These are phyloP conservation scores for Misgurnus mizolepis DNA, from an alignment of 2,113 vertebrate species.

Conservation along the genomic window DNA sequence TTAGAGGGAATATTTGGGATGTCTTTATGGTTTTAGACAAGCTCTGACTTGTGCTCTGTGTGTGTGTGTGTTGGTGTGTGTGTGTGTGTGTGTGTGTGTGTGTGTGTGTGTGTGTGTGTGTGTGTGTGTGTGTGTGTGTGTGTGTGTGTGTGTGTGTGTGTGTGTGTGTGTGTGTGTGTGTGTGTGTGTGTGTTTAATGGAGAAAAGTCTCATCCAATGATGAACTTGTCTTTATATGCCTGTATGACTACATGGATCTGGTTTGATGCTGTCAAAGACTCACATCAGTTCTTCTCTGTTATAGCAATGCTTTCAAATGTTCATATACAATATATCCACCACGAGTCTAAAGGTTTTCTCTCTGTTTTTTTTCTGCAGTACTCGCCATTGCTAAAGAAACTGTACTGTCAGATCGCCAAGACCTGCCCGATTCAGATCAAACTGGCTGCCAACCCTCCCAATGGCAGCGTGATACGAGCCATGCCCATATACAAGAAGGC, in stretches of 20 bases:
- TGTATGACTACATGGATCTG: not conserved
- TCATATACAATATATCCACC: not conserved
- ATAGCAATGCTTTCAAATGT: not conserved
- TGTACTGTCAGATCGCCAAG: slow-evolving; percentile 98
- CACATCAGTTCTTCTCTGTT: not conserved
- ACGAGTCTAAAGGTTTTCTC: not conserved
- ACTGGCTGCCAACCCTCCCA: slow-evolving; percentile 82
- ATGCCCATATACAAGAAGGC: slow-evolving; percentile 99
- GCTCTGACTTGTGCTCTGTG: slow-evolving; percentile 60
- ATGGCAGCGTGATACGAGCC: slow-evolving; percentile 88
- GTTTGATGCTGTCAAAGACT: not conserved
- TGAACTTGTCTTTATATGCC: slow-evolving; percentile 18
- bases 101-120: not conserved
- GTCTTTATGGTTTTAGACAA: slow-evolving; percentile 66
- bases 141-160: too few species aligned
- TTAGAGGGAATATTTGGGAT: slow-evolving; percentile 68
- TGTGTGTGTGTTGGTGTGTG: not conserved
- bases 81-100: too few species aligned
- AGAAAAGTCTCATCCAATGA: slow-evolving; percentile 1
- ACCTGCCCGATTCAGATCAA: slow-evolving; percentile 98
- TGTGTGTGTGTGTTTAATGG: not conserved
- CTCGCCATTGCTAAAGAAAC: slow-evolving; percentile 95
- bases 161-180: not conserved
- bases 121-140: not conserved
- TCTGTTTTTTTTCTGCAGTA: slow-evolving; percentile 74